Evolutionary conservation across 2,888 invertebrate genomes (phyloP).

Genomic region (Zootermopsis nevadensis): DNA sequence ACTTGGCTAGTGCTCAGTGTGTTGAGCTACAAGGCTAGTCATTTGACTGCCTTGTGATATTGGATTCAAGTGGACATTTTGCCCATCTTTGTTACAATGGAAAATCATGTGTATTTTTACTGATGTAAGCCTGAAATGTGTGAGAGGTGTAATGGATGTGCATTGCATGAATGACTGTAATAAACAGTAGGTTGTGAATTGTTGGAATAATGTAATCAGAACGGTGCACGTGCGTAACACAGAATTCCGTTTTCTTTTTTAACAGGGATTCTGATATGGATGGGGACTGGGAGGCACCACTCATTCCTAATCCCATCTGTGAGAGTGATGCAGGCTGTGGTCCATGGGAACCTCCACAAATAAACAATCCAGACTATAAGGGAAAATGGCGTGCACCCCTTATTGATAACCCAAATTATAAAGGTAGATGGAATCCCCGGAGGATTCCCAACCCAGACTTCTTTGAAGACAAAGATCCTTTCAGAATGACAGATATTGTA

Average conservation of each 20-base stretch:
- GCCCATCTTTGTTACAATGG: too few relatives aligned
- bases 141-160: too few relatives aligned
- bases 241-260: conserved; percentile 18
- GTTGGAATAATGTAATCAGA: not conserved
- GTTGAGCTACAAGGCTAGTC: too few relatives aligned
- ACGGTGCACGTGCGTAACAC: not conserved
- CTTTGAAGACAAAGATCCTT: conserved; percentile 92
- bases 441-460: conserved; percentile 92
- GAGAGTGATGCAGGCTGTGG: conserved; percentile 89
- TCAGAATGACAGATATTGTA: conserved; percentile 90
- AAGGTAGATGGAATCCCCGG: conserved; percentile 93
- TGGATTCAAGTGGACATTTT: too few relatives aligned
- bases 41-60: too few relatives aligned
- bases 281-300: conserved; percentile 97
- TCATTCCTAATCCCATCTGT: conserved; percentile 91
- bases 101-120: too few relatives aligned
- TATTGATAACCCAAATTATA: conserved; percentile 93
- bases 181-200: not conserved
- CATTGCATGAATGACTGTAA: too few relatives aligned
- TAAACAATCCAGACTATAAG: conserved; percentile 92
- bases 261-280: conserved; percentile 95
- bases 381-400: conserved; percentile 93
- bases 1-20: too few relatives aligned
- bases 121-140: too few relatives aligned
- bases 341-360: conserved; percentile 83